Base-by-base conservation (phyloP, 2,888 invertebrate genomes). In the Mylabris sibirica region DNA sequence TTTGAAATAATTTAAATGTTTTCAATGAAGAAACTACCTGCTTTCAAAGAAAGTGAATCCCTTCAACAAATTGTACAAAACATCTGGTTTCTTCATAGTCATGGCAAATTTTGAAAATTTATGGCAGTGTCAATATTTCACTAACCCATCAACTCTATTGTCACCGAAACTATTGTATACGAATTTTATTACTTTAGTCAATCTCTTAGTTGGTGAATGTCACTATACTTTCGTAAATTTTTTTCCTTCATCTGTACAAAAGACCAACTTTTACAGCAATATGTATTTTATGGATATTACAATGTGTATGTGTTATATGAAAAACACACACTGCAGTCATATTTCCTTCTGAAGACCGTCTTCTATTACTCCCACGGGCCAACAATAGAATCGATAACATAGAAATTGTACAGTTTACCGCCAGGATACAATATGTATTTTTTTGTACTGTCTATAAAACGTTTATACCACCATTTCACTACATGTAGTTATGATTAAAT, bases 271-370 rank as follows among this genome's bases (percentile, higher is more conserved):
- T 81, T 81, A 80, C 77, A 74, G 80, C 81, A 79, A 82, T 81
- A 80, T 79, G 79, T 82, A 80, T 82, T 82, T 82, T 82, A 83
- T 82, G 82, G 81, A 81, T 82, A 82, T 82, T 81, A 80, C 81
- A 79, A 79, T 78, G 44, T 44, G 79, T 81, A 79, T 79, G 80
- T 78, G 79, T 79, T 49, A 78, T 77, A 81, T 80, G 82, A 81
- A 83, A 83, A 81, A 82, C 79, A 81, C 79, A 79, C 79, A 81
- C 79, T 81, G 80, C 80, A 78, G 81, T 80, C 78, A 81, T 81
- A 81, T 81, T 80, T 79, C 78, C 80, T 77, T 79, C 78, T 78
- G 77, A 79, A 78, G 77, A 77, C 80, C 77, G 77, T 80, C 77
- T 77, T 77, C 75, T 77, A 81, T 81, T 79, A 79, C 78, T 81